Evolutionary conservation across 2,888 invertebrate genomes (phyloP).

Genomic region (Marronus borbonicus): DNA sequence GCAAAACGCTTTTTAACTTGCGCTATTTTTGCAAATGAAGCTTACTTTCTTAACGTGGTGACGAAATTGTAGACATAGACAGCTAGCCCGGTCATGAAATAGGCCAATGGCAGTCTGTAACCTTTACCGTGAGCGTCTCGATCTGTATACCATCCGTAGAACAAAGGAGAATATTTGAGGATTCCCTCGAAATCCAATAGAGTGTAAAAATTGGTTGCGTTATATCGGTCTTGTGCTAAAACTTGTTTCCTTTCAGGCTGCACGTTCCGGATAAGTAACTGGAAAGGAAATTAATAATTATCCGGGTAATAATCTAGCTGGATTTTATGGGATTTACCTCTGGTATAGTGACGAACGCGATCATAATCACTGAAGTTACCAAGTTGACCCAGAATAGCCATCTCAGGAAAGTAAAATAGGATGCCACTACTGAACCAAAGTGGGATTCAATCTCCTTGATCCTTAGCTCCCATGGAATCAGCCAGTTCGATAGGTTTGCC

Average conservation of each 20-base stretch:
- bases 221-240: conserved; percentile 81
- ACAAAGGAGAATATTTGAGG: conserved; percentile 92
- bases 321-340: conserved; percentile 78
- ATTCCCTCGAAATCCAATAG: conserved; percentile 97
- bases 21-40: conserved; percentile 48
- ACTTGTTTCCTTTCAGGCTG: conserved; percentile 85
- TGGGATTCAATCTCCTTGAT: conserved; percentile 99
- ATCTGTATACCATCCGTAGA: conserved; percentile 95
- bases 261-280: conserved; percentile 78
- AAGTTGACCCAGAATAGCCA: conserved; percentile 98
- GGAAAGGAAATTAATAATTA: conserved; percentile 50
- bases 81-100: conserved; percentile 91
- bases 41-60: conserved; percentile 92
- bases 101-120: conserved; percentile 93
- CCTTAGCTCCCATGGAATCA: conserved; percentile 96
- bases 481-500: conserved; percentile 86
- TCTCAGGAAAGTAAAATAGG: conserved; percentile 96
- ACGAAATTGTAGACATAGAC: conserved; percentile 97
- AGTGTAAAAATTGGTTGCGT: conserved; percentile 89
- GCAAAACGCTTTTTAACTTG: too few species aligned
- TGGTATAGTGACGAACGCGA: conserved; percentile 93
- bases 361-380: conserved; percentile 86
- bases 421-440: conserved; percentile 98
- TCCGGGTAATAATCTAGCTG: background rate
- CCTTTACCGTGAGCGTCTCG: conserved; percentile 73